Evolutionary conservation across 92 coral and sea anemone species (phyloP).

Genomic region (Porites evermanni): DNA sequence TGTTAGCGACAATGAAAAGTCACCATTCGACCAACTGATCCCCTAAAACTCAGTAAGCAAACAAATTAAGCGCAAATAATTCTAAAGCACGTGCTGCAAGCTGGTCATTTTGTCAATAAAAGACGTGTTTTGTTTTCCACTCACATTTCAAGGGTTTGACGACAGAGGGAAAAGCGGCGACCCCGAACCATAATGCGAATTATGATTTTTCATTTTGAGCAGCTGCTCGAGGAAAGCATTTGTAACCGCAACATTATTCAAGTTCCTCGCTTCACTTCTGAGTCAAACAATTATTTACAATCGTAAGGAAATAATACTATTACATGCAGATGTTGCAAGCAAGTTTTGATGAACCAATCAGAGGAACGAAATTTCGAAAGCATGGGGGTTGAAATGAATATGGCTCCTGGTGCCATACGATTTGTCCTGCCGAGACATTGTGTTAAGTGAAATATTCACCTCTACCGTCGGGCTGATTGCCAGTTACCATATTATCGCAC

Average conservation of each 20-base stretch:
- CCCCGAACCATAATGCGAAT: background rate
- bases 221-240: background rate
- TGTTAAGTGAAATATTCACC: background rate
- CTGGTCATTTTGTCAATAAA: too few species aligned
- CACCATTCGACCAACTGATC: too few species aligned
- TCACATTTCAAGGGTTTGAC: background rate
- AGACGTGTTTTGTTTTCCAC: too few species aligned
- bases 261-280: background rate
- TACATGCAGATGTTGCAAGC: constrained; percentile 5
- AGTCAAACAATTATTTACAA: constrained; percentile 7
- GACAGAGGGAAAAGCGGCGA: background rate
- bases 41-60: too few species aligned
- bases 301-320: constrained; percentile 10
- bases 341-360: constrained; percentile 20
- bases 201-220: background rate
- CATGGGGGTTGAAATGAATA: constrained; percentile 5
- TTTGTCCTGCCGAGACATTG: constrained; percentile 26
- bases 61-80: too few species aligned
- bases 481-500: background rate
- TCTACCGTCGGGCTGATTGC: background rate
- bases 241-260: background rate
- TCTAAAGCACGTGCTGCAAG: too few species aligned
- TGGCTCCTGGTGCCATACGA: constrained; percentile 2
- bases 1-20: too few species aligned
- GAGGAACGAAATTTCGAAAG: background rate